Evolutionary conservation across 2,888 invertebrate genomes (phyloP), one percentile per base, ranked within the genome.

Genomic region (Dasypogon diadema): DNA sequence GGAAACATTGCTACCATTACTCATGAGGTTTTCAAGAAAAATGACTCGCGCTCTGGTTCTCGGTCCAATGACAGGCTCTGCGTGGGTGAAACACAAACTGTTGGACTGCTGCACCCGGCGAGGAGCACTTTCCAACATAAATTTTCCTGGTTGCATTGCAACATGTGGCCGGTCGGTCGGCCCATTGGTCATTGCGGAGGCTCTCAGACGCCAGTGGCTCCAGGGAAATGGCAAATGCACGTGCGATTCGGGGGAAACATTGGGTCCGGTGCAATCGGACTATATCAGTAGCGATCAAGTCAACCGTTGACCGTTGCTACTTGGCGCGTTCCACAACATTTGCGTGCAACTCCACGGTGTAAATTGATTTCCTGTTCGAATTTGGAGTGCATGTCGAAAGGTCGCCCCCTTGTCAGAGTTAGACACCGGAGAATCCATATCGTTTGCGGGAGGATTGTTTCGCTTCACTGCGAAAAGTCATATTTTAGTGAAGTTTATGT

Each of bases 71-170:
- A 48, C 8, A 48, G 14, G 30, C 48, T n/a, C n/a, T n/a, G 48
- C 48, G 48, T 48, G 48, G 48, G 48, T 48, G 48, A n/a, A 48
- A 48, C 48, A 48, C n/a, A 16, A 48, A 48, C 48, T n/a, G n/a
- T n/a, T n/a, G n/a, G n/a, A 37, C 37, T 37, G 37, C 37, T 14
- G 48, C 48, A 48, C 6, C n/a, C 6, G n/a, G n/a, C n/a, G 16
- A 16, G 16, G 12, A 48, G 16, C n/a, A 3, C 16, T 48, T 48
- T 48, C n/a, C 48, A 48, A 3, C 48, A 48, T 48, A 48, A 48
- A 48, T 48, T 48, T 48, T 16, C 46, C 46, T 16, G 14, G 48
- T 48, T 48, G 16, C 48, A n/a, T 48, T 48, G 16, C 48, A n/a
- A 3, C 16, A 48, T 48, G 48, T 16, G 14, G 48, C 48, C 37